Evolutionary conservation across 2,797 vertebrate genomes (phyloP).

Genomic region (Chanos chanos): DNA sequence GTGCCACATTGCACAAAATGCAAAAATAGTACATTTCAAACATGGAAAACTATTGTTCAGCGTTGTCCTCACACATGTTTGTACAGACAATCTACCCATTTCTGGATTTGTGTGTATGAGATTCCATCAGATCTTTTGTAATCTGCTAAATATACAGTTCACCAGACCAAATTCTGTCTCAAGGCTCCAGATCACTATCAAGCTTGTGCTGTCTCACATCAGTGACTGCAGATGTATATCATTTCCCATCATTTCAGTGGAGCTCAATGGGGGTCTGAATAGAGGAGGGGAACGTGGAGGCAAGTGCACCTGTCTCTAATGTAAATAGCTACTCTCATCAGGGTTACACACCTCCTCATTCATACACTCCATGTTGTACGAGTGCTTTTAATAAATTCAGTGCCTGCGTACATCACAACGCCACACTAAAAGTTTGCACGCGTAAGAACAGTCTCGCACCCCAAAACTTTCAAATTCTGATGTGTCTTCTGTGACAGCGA

Average conservation of each 20-base stretch:
- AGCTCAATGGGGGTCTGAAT: slow-evolving; percentile 59
- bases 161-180: slow-evolving; percentile 59
- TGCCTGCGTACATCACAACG: slow-evolving; percentile 47
- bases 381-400: slow-evolving; percentile 60
- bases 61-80: too few species aligned
- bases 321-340: slow-evolving; percentile 66
- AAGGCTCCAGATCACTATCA: slow-evolving; percentile 68
- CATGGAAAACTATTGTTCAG: too few species aligned
- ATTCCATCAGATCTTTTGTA: slow-evolving; percentile 58
- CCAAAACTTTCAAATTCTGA: slow-evolving; percentile 5
- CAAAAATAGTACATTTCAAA: too few species aligned
- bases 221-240: slow-evolving; percentile 63
- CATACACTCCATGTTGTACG: slow-evolving; percentile 58
- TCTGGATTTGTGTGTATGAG: slow-evolving; percentile 4
- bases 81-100: background rate
- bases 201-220: slow-evolving; percentile 60
- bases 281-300: slow-evolving; percentile 53
- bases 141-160: slow-evolving; percentile 59
- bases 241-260: slow-evolving; percentile 60
- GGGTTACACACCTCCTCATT: slow-evolving; percentile 59
- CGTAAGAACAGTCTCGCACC: slow-evolving; percentile 22
- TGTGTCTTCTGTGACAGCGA: background rate
- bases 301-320: slow-evolving; percentile 55
- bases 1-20: too few species aligned
- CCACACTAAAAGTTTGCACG: background rate